phyloP scores from a whole-genome alignment of 2,797 vertebrate species.

The Clarias pachynema region DNA sequence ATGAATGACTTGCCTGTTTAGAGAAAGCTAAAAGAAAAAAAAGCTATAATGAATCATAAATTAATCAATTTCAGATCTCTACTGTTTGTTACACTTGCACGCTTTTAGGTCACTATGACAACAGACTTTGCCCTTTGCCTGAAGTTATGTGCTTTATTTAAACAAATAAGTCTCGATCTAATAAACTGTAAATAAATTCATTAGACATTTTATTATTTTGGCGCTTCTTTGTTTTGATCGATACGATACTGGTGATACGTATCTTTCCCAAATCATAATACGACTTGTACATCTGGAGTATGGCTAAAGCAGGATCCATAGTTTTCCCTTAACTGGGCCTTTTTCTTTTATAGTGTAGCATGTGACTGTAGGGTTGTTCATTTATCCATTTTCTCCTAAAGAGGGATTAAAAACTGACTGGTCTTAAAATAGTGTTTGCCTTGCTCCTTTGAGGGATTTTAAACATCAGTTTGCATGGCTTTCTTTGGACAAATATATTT shows the following conservation, averaged over 20 bases:
- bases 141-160: neutral
- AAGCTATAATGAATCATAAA: neutral
- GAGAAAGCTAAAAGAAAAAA: neutral
- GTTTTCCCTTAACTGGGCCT: neutral
- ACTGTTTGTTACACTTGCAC: neutral
- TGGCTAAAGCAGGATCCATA: neutral
- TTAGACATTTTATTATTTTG: neutral
- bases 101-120: neutral
- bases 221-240: neutral
- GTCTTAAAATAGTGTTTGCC: conserved; percentile 16
- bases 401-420: neutral
- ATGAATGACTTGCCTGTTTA: neutral
- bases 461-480: neutral
- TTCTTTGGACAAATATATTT: conserved; percentile 10
- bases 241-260: no score
- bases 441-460: neutral
- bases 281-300: neutral
- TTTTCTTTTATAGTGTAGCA: neutral
- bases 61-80: neutral
- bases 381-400: conserved; percentile 7
- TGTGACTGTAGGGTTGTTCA: neutral
- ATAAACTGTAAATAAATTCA: neutral
- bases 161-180: neutral
- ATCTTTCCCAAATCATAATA: neutral
- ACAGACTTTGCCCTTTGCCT: neutral